phyloP scores from a whole-genome alignment of 2,888 invertebrate genomes.

The Drosophila picticornis region DNA sequence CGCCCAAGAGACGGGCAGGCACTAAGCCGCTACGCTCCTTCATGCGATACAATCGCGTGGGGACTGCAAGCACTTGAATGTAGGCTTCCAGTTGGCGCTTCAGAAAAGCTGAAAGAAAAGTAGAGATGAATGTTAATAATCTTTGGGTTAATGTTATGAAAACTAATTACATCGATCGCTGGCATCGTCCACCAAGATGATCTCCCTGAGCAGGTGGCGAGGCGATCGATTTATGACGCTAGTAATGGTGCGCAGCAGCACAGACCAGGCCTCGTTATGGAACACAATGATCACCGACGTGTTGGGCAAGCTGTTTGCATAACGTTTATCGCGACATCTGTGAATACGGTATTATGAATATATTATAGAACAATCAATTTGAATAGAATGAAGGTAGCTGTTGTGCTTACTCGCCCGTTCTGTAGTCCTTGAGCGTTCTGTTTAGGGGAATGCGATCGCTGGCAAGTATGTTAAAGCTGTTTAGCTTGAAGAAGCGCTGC shows the following conservation, averaged over 20 bases:
- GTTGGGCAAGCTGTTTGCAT: conserved; percentile 89
- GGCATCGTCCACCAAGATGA: conserved; percentile 95
- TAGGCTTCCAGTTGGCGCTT: conserved; percentile 89
- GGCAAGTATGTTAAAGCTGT: conserved; percentile 94
- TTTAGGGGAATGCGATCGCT: conserved; percentile 95
- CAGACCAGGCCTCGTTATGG: conserved; percentile 99
- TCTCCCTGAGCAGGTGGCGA: conserved; percentile 90
- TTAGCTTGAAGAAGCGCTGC: conserved; percentile 92
- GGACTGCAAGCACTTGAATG: conserved; percentile 87
- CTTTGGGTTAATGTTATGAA: neutral
- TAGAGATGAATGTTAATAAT: neutral
- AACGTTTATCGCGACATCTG: conserved; percentile 88
- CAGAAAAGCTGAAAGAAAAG: conserved; percentile 86
- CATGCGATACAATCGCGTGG: conserved; percentile 89
- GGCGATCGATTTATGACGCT: conserved; percentile 97
- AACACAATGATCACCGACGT: conserved; percentile 98
- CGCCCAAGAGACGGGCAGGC: conserved; percentile 92
- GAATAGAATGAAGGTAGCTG: no score
- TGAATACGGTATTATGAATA: conserved; percentile 28
- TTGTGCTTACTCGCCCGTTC: conserved; percentile 89
- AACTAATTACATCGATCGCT: conserved; percentile 90
- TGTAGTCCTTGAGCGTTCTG: conserved; percentile 92
- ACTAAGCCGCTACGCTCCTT: conserved; percentile 91
- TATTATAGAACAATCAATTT: neutral
- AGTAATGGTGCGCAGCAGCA: conserved; percentile 96